Evolutionary conservation across 2,888 invertebrate species (phyloP), one percentile per base, ranked within the genome.

Genomic region (Lucinisca nassula): DNA sequence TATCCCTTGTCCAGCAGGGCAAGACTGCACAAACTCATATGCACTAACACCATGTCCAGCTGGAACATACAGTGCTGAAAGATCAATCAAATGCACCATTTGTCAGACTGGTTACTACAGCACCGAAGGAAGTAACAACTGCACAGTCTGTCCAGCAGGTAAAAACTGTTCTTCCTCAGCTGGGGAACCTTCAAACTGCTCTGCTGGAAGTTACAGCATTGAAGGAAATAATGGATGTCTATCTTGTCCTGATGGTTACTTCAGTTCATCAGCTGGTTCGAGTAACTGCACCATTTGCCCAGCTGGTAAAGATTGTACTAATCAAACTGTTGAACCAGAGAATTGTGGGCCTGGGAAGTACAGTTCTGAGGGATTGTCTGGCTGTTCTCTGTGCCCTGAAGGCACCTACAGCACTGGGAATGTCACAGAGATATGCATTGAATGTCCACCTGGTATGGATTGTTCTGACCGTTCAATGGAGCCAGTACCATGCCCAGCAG

Each of bases 81-180:
- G 80, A 30, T 40, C 77, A 17, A 38, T 35, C 14, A 78, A 40
- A 24, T 88, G 90, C 84, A 55, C 58, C 14, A 45, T 32, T 40
- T 89, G 90, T 78, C 6, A 27, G 24, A 12, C 51, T n/a, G 91
- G 91, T 35, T 86, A 83, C 38, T 82, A 73, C 40, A 21, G 17
- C 0, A 17, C 37, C 14, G 85, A 93, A 14, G 95, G 94, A 0
- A 40, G 80, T 14, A 49, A 37, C n/a, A 37, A 37, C 30, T 90
- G 90, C 30, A 78, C 61, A 27, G 94, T 85, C 17, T 95, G 84
- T 87, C 35, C 86, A 24, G 90, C 91, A 6, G 93, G 90, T 27
- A 82, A 74, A 55, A 74, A 87, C 74, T 92, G 92, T 72, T 78
- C 75, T 37, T 75, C 77, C 30, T 17, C 76, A 24, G 27, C 10